Evolutionary conservation across 2,797 vertebrate species (phyloP), one percentile per base, ranked within the genome.

Genomic region (Bovichtus variegatus): DNA sequence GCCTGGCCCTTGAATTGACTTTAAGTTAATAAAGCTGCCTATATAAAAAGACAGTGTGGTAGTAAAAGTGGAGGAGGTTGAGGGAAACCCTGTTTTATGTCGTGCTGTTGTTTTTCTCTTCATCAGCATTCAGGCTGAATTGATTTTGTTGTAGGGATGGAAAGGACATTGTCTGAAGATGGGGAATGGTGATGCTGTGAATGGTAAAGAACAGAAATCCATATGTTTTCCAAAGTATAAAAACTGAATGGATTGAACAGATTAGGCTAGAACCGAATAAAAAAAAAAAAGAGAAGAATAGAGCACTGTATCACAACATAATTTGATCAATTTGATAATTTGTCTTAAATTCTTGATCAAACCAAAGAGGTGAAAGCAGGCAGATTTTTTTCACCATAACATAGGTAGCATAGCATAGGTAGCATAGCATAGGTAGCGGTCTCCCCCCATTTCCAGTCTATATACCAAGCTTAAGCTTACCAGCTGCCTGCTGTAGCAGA

Each of bases 11-110:
- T 71, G 61, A 72, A 79, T 66, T 74, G 76, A 71, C 83, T 85
- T 68, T 76, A 64, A 72, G 71, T 82, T 74, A 83, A 85, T 83
- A 71, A 83, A 89, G 61, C 54, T 47, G 64, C 60, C 34, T 40
- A 1, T 76, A n/a, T 47, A 76, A 82, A 77, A 85, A 75, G 49
- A 47, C 8, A 46, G 55, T 76, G 36, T 23, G 53, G 58, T 46
- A 66, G 74, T 86, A 78, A 80, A 81, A 65, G 59, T 51, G 49
- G 63, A 68, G 29, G 29, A 44, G 50, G 44, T 46, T 23, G 23
- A 78, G 38, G 47, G 47, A 76, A 72, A 79, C 21, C 57, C 50
- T 63, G 36, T 47, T 86, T 82, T 84, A 78, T 82, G 43, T 68
- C 61, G 38, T 43, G 53, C 53, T 41, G 49, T 80, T 72, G 54